A percentile compares a stretch with the other conserved stretches of the same genome.
Conservation (phyloP, 2,888 invertebrate species). For the Caenorhabditis doughertyi region DNA sequence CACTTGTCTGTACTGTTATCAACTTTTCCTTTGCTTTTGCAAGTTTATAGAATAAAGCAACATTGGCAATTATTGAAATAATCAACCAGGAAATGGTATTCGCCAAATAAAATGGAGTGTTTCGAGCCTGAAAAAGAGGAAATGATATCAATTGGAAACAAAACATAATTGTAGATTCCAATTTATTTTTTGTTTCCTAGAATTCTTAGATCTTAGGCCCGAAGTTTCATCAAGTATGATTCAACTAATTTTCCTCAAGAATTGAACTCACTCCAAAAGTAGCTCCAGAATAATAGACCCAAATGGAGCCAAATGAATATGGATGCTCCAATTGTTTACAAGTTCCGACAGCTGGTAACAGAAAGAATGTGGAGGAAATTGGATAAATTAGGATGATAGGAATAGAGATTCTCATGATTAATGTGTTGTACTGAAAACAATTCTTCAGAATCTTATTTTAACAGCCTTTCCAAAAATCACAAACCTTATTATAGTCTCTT, state of each 20-base stretch:
- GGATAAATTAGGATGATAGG: slow-evolving; percentile 36
- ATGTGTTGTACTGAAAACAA: slow-evolving; percentile 33
- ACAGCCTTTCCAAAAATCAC: background rate
- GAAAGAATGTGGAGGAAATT: slow-evolving; percentile 28
- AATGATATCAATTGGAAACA: background rate
- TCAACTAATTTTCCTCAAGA: background rate
- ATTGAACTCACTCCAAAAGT: background rate
- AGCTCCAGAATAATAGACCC: slow-evolving; percentile 16
- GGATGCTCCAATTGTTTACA: slow-evolving; percentile 36
- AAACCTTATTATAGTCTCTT: slow-evolving; percentile 23
- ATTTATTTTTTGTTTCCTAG: background rate
- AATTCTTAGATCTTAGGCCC: background rate
- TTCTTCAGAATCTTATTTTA: background rate
- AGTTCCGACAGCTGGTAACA: slow-evolving; percentile 39
- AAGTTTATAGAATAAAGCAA: slow-evolving; percentile 6
- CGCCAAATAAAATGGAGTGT: slow-evolving; percentile 1
- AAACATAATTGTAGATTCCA: background rate
- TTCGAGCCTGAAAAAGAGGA: slow-evolving; percentile 26
- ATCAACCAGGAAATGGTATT: slow-evolving; percentile 11
- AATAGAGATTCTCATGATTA: slow-evolving; percentile 7
- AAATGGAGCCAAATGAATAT: slow-evolving; percentile 41
- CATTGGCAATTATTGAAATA: slow-evolving; percentile 5
- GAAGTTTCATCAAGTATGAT: background rate
- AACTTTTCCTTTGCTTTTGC: slow-evolving; percentile 21
- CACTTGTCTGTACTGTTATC: slow-evolving; percentile 20